A percentile compares a stretch with the other conserved stretches of the same genome.
Conservation (phyloP, 2,888 invertebrate species). For the Mythimna lalbum region DNA sequence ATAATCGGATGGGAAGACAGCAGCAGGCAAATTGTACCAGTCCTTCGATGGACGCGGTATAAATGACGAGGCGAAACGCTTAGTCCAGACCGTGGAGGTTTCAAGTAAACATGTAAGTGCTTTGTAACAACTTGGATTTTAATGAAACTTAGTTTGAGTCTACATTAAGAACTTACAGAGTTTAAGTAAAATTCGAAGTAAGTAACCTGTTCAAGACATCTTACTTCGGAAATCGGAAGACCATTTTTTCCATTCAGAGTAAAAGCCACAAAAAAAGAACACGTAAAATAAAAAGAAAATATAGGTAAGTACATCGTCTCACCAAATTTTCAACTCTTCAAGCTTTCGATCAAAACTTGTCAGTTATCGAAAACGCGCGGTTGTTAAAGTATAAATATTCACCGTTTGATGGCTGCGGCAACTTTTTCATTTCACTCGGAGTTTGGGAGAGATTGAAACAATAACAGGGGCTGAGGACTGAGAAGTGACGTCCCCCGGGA, state of each 20-base stretch:
- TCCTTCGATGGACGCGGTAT: too few relatives aligned
- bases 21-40: too few relatives aligned
- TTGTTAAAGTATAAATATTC: constrained; percentile 45
- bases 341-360: constrained; percentile 44
- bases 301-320: not conserved
- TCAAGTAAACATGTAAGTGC: too few relatives aligned
- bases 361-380: constrained; percentile 24
- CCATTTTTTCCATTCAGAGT: not conserved
- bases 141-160: too few relatives aligned
- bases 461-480: constrained; percentile 80
- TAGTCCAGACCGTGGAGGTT: too few relatives aligned
- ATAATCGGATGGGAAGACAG: too few relatives aligned
- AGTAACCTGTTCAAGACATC: too few relatives aligned
- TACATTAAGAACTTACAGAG: too few relatives aligned
- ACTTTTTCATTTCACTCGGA: constrained; percentile 65
- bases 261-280: constrained; percentile 20
- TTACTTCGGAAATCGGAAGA: not conserved
- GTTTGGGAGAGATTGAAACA: constrained; percentile 86
- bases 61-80: too few relatives aligned
- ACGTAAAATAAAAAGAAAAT: constrained; percentile 20
- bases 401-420: constrained; percentile 73
- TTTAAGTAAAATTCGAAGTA: too few relatives aligned
- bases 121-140: too few relatives aligned
- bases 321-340: constrained; percentile 17
- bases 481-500: constrained; percentile 78